phyloP scores from a whole-genome alignment of 2,113 vertebrate genomes.

The Todiramphus saurophagus region DNA sequence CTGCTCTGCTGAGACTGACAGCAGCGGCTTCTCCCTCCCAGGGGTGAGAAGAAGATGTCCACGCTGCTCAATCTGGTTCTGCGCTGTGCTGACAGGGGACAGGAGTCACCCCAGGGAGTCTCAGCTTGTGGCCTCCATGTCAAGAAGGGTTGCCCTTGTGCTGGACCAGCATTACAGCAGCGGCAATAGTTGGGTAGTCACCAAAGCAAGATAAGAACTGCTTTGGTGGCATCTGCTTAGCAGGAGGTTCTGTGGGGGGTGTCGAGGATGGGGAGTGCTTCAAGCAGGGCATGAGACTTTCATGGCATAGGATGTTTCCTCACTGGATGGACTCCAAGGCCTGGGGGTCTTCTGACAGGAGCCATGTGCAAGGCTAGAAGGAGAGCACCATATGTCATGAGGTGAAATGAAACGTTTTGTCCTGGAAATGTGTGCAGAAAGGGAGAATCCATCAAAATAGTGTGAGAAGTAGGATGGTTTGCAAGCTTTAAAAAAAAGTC shows the following conservation, averaged over 20 bases:
- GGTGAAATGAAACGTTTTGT: background rate
- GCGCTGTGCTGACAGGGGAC: background rate
- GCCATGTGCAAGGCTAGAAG: background rate
- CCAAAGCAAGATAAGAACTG: background rate
- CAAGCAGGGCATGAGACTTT: background rate
- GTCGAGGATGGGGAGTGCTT: background rate
- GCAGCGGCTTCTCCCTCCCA: background rate
- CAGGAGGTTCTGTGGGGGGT: background rate
- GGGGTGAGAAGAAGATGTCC: background rate
- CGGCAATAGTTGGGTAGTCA: background rate
- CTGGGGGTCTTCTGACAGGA: fast-evolving
- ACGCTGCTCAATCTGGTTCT: fast-evolving
- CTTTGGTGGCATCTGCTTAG: background rate
- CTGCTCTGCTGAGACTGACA: background rate
- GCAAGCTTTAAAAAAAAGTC: background rate
- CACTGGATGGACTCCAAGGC: background rate
- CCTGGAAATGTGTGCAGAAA: background rate
- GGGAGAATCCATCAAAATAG: background rate
- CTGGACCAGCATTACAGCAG: background rate
- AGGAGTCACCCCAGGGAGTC: background rate
- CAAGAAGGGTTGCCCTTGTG: background rate
- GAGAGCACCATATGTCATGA: fast-evolving
- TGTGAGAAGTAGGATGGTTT: fast-evolving
- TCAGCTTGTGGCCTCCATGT: background rate
- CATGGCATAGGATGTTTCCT: background rate